Evolutionary conservation across 2,888 invertebrate species (phyloP).

Genomic region (Fragum fragum): DNA sequence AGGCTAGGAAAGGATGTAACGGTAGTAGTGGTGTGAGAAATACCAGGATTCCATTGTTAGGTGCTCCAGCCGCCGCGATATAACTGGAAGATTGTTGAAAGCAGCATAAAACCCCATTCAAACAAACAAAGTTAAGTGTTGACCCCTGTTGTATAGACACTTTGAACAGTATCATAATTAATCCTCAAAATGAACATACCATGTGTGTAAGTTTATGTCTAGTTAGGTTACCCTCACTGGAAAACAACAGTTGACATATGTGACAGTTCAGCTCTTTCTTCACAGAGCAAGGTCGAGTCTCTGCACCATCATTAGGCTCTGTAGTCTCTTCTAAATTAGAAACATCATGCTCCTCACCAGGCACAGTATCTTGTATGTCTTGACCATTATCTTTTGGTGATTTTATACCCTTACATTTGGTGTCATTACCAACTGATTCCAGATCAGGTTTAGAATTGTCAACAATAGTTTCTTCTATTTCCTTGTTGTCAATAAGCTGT

Average conservation of each 20-base stretch:
- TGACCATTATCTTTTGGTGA: not conserved
- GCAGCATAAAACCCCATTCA: too few relatives aligned
- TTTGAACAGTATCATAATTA: too few relatives aligned
- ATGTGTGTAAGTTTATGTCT: constrained; percentile 40
- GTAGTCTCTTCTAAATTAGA: not conserved
- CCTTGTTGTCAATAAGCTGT: not conserved
- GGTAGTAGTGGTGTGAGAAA: too few relatives aligned
- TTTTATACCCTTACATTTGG: not conserved
- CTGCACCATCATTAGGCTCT: not conserved
- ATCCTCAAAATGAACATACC: constrained; percentile 11
- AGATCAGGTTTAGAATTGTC: not conserved
- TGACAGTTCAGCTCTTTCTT: constrained; percentile 27
- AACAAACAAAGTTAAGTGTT: too few relatives aligned
- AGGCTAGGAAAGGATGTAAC: too few relatives aligned
- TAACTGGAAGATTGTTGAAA: too few relatives aligned
- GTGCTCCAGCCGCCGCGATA: too few relatives aligned
- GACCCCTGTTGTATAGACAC: too few relatives aligned
- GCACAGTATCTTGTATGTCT: not conserved
- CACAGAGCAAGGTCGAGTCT: not conserved
- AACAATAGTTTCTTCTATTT: too few relatives aligned
- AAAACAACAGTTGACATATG: constrained; percentile 36
- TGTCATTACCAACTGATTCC: not conserved
- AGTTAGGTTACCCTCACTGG: constrained; percentile 43
- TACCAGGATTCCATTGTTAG: too few relatives aligned
- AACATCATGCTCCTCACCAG: not conserved